Conservation (phyloP, 1,140 invertebrate species). For the Coboldia fuscipes region DNA sequence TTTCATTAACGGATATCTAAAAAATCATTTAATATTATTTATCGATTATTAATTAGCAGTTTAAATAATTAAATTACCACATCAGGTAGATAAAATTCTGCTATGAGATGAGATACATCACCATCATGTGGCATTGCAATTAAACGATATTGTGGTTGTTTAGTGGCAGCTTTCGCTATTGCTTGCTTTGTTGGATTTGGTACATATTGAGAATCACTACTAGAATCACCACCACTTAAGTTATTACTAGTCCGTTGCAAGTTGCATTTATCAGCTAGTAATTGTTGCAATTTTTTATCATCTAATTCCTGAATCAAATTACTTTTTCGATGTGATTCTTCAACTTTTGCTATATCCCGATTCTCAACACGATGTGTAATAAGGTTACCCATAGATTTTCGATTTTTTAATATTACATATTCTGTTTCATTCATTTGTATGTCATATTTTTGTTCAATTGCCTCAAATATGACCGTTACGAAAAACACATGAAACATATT, state of each 20-base stretch:
- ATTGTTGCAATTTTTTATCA: constrained; percentile 5
- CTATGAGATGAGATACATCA: constrained; percentile 16
- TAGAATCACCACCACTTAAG: constrained; percentile 9
- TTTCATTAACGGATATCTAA: constrained; percentile 32
- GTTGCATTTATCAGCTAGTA: constrained; percentile 18
- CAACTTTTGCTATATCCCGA: constrained; percentile 26
- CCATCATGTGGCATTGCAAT: constrained; percentile 16
- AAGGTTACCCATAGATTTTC: constrained; percentile 43
- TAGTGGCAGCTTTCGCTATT: constrained; percentile 5
- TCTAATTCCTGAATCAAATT: constrained; percentile 31
- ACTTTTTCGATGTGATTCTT: constrained; percentile 10
- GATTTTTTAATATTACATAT: constrained; percentile 31
- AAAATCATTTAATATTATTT: constrained; percentile 10
- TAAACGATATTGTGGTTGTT: constrained; percentile 19
- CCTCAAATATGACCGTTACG: constrained; percentile 50
- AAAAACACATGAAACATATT: constrained; percentile 54
- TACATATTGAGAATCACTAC: constrained; percentile 4
- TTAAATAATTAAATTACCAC: constrained; percentile 2
- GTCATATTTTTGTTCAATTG: constrained; percentile 49
- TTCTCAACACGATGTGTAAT: constrained; percentile 49
- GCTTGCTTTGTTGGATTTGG: constrained; percentile 3
- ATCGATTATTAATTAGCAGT: neutral
- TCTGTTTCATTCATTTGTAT: constrained; percentile 36
- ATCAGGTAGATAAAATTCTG: constrained; percentile 25
- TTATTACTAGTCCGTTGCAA: constrained; percentile 9